Evolutionary conservation across 2,888 invertebrate genomes (phyloP), one percentile per base, ranked within the genome.

Genomic region (Sinotaia quadrata): DNA sequence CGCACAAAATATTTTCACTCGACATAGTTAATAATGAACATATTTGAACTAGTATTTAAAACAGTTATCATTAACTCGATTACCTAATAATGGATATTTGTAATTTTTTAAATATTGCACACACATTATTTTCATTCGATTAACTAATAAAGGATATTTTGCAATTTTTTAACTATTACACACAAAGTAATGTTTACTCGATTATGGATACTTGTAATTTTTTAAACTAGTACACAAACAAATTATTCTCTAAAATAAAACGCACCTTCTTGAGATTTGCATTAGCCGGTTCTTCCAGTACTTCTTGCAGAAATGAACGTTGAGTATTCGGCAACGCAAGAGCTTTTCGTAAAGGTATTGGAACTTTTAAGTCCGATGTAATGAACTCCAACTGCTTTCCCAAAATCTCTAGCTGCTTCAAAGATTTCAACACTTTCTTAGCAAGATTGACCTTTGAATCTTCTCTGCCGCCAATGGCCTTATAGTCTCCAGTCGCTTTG

Each of bases 401-500:
- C 5, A 36, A 27, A 8, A 15, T 36, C 37, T 58, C 27, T 7
- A 58, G 37, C 58, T 58, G 58, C 12, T 10, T 10, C 37, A 58
- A 29, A 24, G 33, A 15, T 12, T 58, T 24, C 2, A 10, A 4
- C 3, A 58, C 8, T 37, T 58, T 41, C 36, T 57, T 57, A 5
- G 27, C 27, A 2, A 2, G n/a, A 29, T 58, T 41, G 15, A 41
- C 58, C 21, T 29, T 36, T 7, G 58, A 37, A 15, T 27, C 18
- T 24, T 10, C 18, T 18, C 5, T 18, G 8, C 4, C 4, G 12
- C 4, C 24, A 12, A 15, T 4, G 2, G 10, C 8, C 27, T 37
- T 24, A 7, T 18, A n/a, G 58, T 58, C 58, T 2, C 58, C 58
- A 24, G 41, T 24, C 4, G 58, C 58, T 15, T 58, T 58, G 33